Evolutionary conservation across 2,797 vertebrate genomes (phyloP), one percentile per base, ranked within the genome.

Genomic region (Galagoides demidoff): DNA sequence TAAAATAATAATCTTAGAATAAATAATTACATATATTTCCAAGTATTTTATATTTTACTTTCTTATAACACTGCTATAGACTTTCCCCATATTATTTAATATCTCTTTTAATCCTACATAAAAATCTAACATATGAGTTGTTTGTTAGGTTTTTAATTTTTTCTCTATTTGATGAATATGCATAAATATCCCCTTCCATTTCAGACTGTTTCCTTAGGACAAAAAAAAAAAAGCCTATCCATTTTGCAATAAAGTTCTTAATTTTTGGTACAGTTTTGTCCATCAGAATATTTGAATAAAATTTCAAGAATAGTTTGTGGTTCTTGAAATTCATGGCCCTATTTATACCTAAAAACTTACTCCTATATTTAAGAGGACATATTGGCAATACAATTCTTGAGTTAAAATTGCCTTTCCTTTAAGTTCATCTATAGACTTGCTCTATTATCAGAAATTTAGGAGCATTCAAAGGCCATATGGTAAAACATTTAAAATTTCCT

Each of bases 341-440:
- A 85, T 37, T 81, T 70, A 57, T 82, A 71, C 1, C 27, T 68
- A 19, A 77, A 92, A 59, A 71, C 68, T 74, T 81, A 77, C 88
- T 86, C 86, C 31, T 96, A n/a, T 82, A 88, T 76, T 49, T 89
- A 87, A 91, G 74, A 82, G n/a, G 77, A 92, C 11, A 37, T 94
- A 19, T 63, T 70, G 37, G 12, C 57, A 82, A 87, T 84, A 63
- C 6, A 55, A n/a, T 4, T 55, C 70, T 73, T 85, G 66, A 83
- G 20, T 87, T 89, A 77, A 93, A 94, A 91, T 37, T 49, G 37
- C 3, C 11, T 90, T 91, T 88, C 19, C 13, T 95, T 43, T 78
- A 49, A 83, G 29, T 31, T 4, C 34, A 77, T 57, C 19, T 43
- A 57, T 37, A 2, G 7, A 76, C 27, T 84, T 87, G 13, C 2